Evolutionary conservation across 2,888 invertebrate genomes (phyloP).

Genomic region (Nasonia oneida): DNA sequence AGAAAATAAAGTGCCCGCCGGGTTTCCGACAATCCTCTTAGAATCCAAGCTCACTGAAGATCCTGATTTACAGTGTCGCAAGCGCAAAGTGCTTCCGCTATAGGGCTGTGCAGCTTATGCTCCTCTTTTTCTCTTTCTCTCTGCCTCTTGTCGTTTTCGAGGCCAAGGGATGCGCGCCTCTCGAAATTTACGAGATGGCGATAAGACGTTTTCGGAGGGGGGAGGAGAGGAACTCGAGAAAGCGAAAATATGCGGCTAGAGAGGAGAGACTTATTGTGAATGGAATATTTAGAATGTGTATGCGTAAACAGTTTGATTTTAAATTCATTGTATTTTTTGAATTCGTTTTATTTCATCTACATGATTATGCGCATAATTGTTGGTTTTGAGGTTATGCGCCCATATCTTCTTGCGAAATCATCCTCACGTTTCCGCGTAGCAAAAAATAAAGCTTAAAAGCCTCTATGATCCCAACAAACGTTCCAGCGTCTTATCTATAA

Average conservation of each 20-base stretch:
- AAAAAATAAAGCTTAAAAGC: too few relatives aligned
- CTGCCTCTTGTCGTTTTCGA: not conserved
- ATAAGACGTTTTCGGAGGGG: slow-evolving; percentile 6
- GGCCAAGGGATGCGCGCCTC: not conserved
- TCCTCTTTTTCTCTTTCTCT: not conserved
- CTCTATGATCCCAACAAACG: not conserved
- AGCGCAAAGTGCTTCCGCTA: not conserved
- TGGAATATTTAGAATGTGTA: not conserved
- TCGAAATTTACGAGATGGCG: slow-evolving; percentile 32
- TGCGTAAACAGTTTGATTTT: not conserved
- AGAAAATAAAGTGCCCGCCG: not conserved
- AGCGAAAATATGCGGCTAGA: not conserved
- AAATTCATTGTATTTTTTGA: too few relatives aligned
- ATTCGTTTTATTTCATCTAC: too few relatives aligned
- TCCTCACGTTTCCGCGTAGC: too few relatives aligned
- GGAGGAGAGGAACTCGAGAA: not conserved
- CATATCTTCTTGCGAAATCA: not conserved
- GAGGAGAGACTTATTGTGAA: not conserved
- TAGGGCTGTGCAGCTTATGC: not conserved
- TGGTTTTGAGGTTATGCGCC: not conserved
- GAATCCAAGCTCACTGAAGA: slow-evolving; percentile 8
- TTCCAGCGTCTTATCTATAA: slow-evolving; percentile 2
- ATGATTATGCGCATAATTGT: too few relatives aligned
- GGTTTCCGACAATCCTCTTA: slow-evolving; percentile 32
- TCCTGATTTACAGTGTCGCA: slow-evolving; percentile 36